phyloP scores from a whole-genome alignment of 2,113 vertebrate genomes.

The Tachuris rubrigastra region DNA sequence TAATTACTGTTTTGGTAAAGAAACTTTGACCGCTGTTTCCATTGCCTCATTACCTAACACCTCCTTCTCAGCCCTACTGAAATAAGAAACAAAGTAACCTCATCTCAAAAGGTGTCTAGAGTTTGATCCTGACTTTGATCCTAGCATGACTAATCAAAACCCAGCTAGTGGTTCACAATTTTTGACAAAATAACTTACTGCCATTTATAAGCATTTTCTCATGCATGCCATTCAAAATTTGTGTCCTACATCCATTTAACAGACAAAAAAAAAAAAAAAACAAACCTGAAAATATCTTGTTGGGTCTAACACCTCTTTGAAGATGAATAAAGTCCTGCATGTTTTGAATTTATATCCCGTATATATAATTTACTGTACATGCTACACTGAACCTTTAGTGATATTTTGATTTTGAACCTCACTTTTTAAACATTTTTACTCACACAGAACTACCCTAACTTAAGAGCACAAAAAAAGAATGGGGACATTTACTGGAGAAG shows the following conservation, averaged over 20 bases:
- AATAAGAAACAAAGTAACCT: neutral
- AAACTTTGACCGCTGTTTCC: neutral
- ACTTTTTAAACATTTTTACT: neutral
- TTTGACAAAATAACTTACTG: constrained; percentile 10
- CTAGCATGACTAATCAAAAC: neutral
- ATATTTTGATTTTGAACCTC: neutral
- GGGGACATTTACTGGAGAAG: neutral
- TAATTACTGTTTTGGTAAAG: neutral
- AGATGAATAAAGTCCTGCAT: neutral
- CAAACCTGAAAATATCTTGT: neutral
- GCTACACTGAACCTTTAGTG: neutral
- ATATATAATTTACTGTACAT: neutral
- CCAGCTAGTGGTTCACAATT: neutral
- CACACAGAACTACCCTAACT: neutral
- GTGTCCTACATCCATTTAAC: neutral
- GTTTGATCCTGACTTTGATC: neutral
- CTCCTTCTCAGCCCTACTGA: neutral
- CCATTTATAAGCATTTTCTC: neutral
- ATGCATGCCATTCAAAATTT: neutral
- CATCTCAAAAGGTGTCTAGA: neutral
- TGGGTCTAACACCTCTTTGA: neutral
- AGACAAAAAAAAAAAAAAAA: neutral
- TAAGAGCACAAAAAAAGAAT: neutral
- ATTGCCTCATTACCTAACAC: neutral
- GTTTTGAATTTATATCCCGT: neutral